Evolutionary conservation across 2,797 vertebrate species (phyloP), one percentile per base, ranked within the genome.

Genomic region (Delichon dasypus): DNA sequence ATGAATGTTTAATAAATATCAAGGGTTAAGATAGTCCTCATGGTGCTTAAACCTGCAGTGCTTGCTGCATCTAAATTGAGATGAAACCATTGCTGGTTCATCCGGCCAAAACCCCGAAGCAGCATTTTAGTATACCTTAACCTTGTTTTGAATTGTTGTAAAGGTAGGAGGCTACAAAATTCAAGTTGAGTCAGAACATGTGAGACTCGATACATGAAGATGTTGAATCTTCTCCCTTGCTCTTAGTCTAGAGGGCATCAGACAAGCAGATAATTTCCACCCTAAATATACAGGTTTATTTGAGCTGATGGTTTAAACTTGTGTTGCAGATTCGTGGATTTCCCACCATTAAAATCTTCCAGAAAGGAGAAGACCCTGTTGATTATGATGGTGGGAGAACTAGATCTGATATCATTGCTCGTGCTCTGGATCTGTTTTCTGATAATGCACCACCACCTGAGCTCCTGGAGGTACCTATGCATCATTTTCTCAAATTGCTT

Each of bases 281-380:
- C 11, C 20, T 47, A 64, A 67, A 67, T n/a, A 25, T 5, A 85
- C 10, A 70, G 13, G 29, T 66, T 79, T 83, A 30, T 75, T 61
- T 82, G 61, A 76, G 51, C 44, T 83, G 25, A 67, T 76, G 50
- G 6, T 26, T 88, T 84, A 74, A 74, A 68, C 26, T 82, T 83
- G 27, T 73, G 58, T 93, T 97, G 82, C 88, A 99, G 99, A 98
- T 99, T 91, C 98, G 98, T 78, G 99, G 99, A 80, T 99, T 99
- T 96, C 99, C 99, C 85, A 99, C 99, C 54, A 99, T 99, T 96
- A 99, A 99, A 97, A 97, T 99, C 79, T 99, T 99, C 97, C 98
- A 98, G 94, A 99, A 99, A 97, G 99, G 99, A 53, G 99, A 99
- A 91, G 98, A 99, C 64, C 99, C 99, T 3, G 97, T 98, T 92